Base-by-base conservation (phyloP, 2,888 invertebrate genomes). In the Plagodis pulveraria region DNA sequence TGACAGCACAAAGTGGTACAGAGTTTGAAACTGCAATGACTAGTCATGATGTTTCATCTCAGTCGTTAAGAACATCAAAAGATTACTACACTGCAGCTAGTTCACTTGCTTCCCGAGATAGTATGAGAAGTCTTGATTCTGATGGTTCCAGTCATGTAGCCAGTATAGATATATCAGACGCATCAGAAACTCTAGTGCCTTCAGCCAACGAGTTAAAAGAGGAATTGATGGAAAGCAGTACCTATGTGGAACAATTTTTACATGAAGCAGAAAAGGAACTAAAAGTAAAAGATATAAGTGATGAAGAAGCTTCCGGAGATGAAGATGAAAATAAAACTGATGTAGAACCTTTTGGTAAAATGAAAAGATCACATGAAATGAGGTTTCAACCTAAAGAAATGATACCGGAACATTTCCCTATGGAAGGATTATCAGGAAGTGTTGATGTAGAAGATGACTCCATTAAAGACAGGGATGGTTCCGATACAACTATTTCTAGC, bases 321-420 rank as follows among this genome's bases (percentile, higher is more conserved):
- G 94, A 94, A 59, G 94, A 94, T 60, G 94, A 94, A 61, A 81
- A 87, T 38, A 86, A 87, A 69, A 80, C 83, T 44, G 90, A 89
- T 57, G 88, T 87, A 45, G 94, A 95, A 70, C 94, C 94, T 53
- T 87, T 94, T n/a, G 93, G 94, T 34, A 95, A 95, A 78, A 97
- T 98, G 97, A 98, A 97, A 80, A 93, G 98, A 61, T 98, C 97
- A 0, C 96, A 96, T 71, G 98, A 98, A 91, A 98, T 98, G 97
- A 96, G 97, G 61, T 98, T 98, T 80, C 95, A 95, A 71, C 96
- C 96, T 5, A 93, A 92, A 63, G 89, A 94, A 46, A 86, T 94
- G 74, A 83, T 93, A 42, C 89, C 90, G 6, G 94, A 94, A 62
- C 83, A 86, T 74, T 92, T 92, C 60, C 89, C 87, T 22, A 60